Evolutionary conservation across 1,140 invertebrate genomes (phyloP).

Genomic region (Drosophila setifemur): DNA sequence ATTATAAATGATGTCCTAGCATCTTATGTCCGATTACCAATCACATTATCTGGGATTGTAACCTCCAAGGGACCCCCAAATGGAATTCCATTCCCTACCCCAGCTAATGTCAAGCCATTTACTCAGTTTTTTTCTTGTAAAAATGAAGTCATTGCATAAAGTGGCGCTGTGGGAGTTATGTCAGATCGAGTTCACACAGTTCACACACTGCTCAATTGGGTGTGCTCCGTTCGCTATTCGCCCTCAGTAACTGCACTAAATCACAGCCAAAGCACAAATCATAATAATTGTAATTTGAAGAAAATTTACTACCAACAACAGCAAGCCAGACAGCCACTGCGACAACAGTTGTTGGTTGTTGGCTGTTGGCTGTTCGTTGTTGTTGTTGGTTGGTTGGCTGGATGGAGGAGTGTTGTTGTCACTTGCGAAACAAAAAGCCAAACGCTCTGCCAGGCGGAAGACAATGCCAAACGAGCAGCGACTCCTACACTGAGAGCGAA

Average conservation of each 20-base stretch:
- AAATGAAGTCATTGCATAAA: slow-evolving; percentile 70
- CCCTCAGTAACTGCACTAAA: slow-evolving; percentile 63
- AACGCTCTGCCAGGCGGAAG: slow-evolving; percentile 52
- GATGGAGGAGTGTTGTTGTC: slow-evolving; percentile 37
- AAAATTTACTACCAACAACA: slow-evolving; percentile 77
- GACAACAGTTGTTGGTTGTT: slow-evolving; percentile 25
- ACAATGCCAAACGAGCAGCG: slow-evolving; percentile 63
- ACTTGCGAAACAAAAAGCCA: slow-evolving; percentile 69
- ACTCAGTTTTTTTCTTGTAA: slow-evolving; percentile 34
- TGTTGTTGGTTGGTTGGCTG: slow-evolving; percentile 6
- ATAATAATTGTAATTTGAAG: slow-evolving; percentile 81
- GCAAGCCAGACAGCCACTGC: slow-evolving; percentile 30
- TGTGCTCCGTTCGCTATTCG: slow-evolving; percentile 30
- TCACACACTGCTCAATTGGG: slow-evolving; percentile 13
- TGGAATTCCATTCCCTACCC: neutral
- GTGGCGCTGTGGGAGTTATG: slow-evolving; percentile 38
- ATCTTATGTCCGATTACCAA: slow-evolving; percentile 38
- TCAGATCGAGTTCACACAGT: slow-evolving; percentile 12
- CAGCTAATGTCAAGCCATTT: slow-evolving; percentile 17
- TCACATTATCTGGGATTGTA: slow-evolving; percentile 3
- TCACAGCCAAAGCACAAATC: slow-evolving; percentile 77
- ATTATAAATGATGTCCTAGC: neutral
- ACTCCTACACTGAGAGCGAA: slow-evolving; percentile 55
- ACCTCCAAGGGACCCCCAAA: neutral
- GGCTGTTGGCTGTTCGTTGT: slow-evolving; percentile 6